Percentiles rank a stretch among this genome's conserved stretches.
Conservation (phyloP, 2,888 invertebrate species). For the Orgyia antiqua region DNA sequence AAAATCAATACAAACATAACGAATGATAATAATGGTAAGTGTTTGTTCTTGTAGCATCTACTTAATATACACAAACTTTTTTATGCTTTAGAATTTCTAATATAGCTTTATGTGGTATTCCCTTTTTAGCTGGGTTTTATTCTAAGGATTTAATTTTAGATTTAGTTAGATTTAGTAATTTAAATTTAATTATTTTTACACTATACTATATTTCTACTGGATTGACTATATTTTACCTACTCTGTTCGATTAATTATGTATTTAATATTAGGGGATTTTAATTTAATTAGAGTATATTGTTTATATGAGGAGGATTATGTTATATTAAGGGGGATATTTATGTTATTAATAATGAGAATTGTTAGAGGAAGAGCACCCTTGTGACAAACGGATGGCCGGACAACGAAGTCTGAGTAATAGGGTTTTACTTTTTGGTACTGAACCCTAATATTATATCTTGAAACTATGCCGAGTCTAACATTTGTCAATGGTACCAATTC, state of each 20-base stretch:
- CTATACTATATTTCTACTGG: constrained; percentile 77
- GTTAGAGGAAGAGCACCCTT: constrained; percentile 74
- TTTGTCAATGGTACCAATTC: too few species aligned
- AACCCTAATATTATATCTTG: too few species aligned
- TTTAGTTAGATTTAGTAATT: constrained; percentile 64
- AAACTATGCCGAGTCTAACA: too few species aligned
- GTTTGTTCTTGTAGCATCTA: too few species aligned
- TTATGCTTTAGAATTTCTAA: constrained; percentile 77
- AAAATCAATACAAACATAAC: too few species aligned
- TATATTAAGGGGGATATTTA: constrained; percentile 68
- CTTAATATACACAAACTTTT: too few species aligned
- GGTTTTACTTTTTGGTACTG: too few species aligned
- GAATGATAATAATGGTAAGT: too few species aligned
- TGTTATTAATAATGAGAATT: constrained; percentile 71
- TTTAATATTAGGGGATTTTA: constrained; percentile 67
- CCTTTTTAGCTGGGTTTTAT: constrained; percentile 82
- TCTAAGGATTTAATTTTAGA: constrained; percentile 82
- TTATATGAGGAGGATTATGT: constrained; percentile 67
- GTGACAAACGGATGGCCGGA: too few species aligned
- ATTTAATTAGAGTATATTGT: constrained; percentile 65
- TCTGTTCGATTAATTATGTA: constrained; percentile 76
- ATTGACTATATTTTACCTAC: constrained; percentile 78
- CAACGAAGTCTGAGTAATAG: too few species aligned
- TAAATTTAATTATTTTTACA: constrained; percentile 75
- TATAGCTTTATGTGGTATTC: constrained; percentile 80